These are phyloP conservation scores for Nudaria mundana DNA, from an alignment of 2,888 invertebrate species.

Conservation along the genomic window DNA sequence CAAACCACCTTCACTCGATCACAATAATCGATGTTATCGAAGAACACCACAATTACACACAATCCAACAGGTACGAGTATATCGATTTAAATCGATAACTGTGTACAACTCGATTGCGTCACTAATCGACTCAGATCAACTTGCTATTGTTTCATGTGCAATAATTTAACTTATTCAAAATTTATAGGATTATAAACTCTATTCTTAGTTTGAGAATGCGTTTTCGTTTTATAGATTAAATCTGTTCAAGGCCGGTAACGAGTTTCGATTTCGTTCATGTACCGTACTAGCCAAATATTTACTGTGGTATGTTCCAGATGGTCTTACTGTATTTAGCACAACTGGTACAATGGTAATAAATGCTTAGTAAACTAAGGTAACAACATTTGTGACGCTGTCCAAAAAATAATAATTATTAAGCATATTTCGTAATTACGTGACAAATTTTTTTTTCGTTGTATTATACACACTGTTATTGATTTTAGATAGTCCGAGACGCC, in stretches of 20 bases:
- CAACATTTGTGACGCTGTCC: no score
- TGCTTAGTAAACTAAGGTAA: no score
- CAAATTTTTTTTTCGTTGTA: no score
- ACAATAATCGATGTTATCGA: constrained; percentile 31
- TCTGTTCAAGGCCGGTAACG: constrained; percentile 38
- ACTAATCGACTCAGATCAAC: constrained; percentile 57
- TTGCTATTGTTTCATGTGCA: constrained; percentile 49
- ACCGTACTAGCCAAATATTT: constrained; percentile 7
- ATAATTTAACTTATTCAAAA: constrained; percentile 22
- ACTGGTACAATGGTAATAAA: no score
- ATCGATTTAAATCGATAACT: constrained; percentile 46
- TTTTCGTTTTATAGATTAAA: constrained; percentile 11
- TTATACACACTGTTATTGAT: no score
- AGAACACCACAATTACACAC: constrained; percentile 38
- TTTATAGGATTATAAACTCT: constrained; percentile 28
- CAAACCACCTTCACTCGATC: constrained; percentile 19
- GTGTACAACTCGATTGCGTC: constrained; percentile 43
- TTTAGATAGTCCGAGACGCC: no score
- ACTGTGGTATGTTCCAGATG: constrained; percentile 11
- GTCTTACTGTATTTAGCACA: neutral
- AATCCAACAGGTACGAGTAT: constrained; percentile 45
- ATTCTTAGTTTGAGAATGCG: constrained; percentile 8
- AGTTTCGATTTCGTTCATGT: constrained; percentile 27
- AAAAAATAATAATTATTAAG: no score
- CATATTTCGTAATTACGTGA: no score